Evolutionary conservation across 2,888 invertebrate genomes (phyloP).

Genomic region (Torymus texanus): DNA sequence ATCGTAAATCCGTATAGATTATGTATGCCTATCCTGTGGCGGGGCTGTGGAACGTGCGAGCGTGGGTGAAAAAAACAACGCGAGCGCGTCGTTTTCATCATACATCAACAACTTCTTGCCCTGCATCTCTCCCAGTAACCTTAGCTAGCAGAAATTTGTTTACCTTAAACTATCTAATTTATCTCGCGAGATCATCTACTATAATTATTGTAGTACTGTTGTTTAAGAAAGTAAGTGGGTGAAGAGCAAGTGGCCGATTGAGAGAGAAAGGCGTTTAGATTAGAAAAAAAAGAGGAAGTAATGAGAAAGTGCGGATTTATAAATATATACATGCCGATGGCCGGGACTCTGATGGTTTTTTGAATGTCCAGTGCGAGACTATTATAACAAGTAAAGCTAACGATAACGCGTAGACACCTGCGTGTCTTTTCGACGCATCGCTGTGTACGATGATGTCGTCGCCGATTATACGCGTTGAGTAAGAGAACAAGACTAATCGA

Average conservation of each 20-base stretch:
- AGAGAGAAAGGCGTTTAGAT: neutral
- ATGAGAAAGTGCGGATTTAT: slow-evolving; percentile 16
- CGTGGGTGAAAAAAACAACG: neutral
- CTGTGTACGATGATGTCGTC: slow-evolving; percentile 9
- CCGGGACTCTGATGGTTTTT: neutral
- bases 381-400: slow-evolving; percentile 62
- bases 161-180: slow-evolving; percentile 62
- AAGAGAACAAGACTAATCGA: slow-evolving; percentile 18
- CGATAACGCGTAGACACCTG: neutral
- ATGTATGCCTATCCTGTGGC: slow-evolving; percentile 29
- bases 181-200: slow-evolving; percentile 39
- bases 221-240: slow-evolving; percentile 4
- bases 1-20: slow-evolving; percentile 41
- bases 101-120: neutral
- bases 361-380: slow-evolving; percentile 30
- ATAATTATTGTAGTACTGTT: slow-evolving; percentile 17
- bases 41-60: neutral
- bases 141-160: slow-evolving; percentile 58
- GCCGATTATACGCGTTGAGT: slow-evolving; percentile 39
- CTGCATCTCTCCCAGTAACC: slow-evolving; percentile 3
- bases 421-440: slow-evolving; percentile 6
- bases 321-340: slow-evolving; percentile 4
- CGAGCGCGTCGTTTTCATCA: neutral
- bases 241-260: neutral
- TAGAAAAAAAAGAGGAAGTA: no score